Base-by-base conservation (phyloP, 2,888 invertebrate genomes). In the Acronicta alni region DNA sequence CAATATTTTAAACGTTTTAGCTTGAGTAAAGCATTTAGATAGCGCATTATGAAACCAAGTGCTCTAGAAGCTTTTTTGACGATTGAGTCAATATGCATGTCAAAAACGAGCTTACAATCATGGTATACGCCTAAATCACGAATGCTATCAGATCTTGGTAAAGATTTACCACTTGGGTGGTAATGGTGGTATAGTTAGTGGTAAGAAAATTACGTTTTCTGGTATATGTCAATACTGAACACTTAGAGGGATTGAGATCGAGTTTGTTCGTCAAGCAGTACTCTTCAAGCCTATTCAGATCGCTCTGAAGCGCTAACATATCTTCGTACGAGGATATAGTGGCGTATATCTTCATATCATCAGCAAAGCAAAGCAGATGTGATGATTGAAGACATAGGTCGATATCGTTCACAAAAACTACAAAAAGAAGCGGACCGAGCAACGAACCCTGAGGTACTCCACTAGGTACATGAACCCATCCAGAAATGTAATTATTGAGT, bases 381-480 rank as follows among this genome's bases (percentile, higher is more conserved):
- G 41, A 41, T 18, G 41, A 14, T 14, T 18, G 12, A 4, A 41
- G 12, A 17, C 41, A 41, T 30, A 18, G 18, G 41, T 41, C 14
- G 18, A 41, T 41, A 10, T 41, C 41, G 18, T 41, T 41, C 17
- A 41, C 41, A 41, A 17, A 18, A 7, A 41, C 20, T 12, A 41
- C 18, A 18, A 41, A 41, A 14, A 41, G 17, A 14, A 41, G 18
- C 8, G 41, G 43, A 26, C 43, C 43, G 1, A 43, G 26, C 23
- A 43, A 26, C 2, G 43, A 43, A 9, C 43, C 43, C 15, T 26
- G 43, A 2, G 43, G 43, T 14, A 43, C 43, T 26, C 43, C 43
- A 8, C 43, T 43, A 3, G 43, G 43, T 14, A 43, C 43, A 15
- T 14, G 14, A 8, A 26, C 26, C 23, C 43, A 43, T 26, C 26